Evolutionary conservation across 2,797 vertebrate genomes (phyloP).

Genomic region (Girardinus metallicus): DNA sequence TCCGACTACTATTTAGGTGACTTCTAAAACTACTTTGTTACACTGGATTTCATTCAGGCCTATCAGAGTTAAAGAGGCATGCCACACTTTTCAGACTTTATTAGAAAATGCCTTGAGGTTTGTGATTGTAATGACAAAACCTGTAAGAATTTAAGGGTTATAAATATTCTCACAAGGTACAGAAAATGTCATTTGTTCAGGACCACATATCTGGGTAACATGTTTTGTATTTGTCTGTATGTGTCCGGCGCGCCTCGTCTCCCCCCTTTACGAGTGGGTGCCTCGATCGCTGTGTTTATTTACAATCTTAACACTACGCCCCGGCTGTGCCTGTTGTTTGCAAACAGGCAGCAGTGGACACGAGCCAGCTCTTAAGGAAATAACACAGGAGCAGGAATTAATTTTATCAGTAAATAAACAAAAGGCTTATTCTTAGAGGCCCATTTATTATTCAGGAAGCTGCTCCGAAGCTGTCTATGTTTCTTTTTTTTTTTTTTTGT

Average conservation of each 20-base stretch:
- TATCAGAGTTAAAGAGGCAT: not conserved
- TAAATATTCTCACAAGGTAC: not conserved
- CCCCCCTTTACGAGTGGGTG: slow-evolving; percentile 63
- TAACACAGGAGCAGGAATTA: slow-evolving; percentile 67
- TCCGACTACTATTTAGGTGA: not conserved
- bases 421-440: slow-evolving; percentile 70
- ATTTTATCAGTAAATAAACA: slow-evolving; percentile 74
- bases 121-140: not conserved
- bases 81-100: not conserved
- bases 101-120: not conserved
- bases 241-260: slow-evolving; percentile 49
- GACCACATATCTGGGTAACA: not conserved
- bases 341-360: slow-evolving; percentile 71
- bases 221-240: not conserved
- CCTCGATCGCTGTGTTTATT: slow-evolving; percentile 76
- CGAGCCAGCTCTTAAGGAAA: slow-evolving; percentile 66
- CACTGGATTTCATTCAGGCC: not conserved
- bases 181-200: not conserved
- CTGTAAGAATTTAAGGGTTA: not conserved
- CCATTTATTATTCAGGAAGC: slow-evolving; percentile 69
- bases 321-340: slow-evolving; percentile 55
- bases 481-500: slow-evolving; percentile 61
- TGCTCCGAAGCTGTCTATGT: slow-evolving; percentile 57
- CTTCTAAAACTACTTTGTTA: not conserved
- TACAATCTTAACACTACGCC: slow-evolving; percentile 47